phyloP scores from a whole-genome alignment of 1,140 invertebrate species.

The Meloidogyne exigua region DNA sequence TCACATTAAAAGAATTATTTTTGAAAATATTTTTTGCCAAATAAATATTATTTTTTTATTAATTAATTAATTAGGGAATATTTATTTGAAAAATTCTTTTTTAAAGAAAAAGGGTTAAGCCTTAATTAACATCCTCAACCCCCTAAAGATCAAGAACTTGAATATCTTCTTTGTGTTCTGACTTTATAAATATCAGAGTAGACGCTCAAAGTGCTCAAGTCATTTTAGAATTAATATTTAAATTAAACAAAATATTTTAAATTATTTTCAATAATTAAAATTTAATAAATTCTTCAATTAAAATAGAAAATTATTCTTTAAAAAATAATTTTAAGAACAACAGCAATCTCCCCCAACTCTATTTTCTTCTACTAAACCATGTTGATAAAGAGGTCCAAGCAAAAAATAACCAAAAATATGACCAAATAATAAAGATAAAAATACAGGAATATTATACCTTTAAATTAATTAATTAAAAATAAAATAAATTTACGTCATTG shows the following conservation, averaged over 20 bases:
- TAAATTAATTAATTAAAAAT: conserved; percentile 64
- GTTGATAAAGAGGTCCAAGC: conserved; percentile 11
- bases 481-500: conserved; percentile 77
- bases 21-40: not conserved
- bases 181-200: no score
- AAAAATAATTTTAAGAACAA: not conserved
- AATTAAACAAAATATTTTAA: no score
- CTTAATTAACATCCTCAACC: no score
- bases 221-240: no score
- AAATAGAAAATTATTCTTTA: not conserved
- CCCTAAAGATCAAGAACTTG: no score
- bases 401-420: conserved; percentile 25
- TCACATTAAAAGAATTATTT: not conserved
- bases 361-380: conserved; percentile 22
- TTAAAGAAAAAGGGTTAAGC: no score
- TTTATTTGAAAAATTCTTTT: no score
- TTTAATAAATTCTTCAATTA: no score
- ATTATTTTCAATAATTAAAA: no score
- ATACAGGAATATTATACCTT: conserved; percentile 25
- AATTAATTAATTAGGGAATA: no score
- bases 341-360: conserved; percentile 20
- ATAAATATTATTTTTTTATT: not conserved
- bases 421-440: conserved; percentile 13
- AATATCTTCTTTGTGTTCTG: no score
- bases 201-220: no score